Evolutionary conservation across 1,140 invertebrate genomes (phyloP), one percentile per base, ranked within the genome.

Genomic region (Caenorhabditis inopinata): DNA sequence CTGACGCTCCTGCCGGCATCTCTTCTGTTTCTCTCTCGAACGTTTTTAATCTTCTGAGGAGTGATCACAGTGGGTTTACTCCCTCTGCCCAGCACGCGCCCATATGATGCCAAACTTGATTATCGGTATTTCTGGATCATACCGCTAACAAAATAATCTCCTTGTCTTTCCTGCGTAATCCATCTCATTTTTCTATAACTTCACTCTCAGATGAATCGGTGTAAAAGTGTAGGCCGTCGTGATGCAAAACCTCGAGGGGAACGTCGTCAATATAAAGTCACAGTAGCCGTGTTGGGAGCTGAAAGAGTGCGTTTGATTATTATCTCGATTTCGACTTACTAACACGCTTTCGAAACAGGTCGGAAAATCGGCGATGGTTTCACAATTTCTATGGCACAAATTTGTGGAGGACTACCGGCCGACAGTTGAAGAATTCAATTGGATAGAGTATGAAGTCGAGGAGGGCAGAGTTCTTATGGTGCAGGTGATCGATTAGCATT

Each of bases 401-500:
- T 86, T 87, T 76, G 23, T 87, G 7, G 45, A 68, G 16, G 84
- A 85, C n/a, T 87, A 88, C 68, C 53, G 48, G 7, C 82, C 86
- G 0, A 87, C 86, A 5, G 87, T 87, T 7, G 87, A 87, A 75
- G 86, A 87, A 53, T 87, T 87, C 74, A 85, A 87, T 83, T 87
- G 87, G 87, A 84, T 87, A 45, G 86, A 87, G 51, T 87, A 88
- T 77, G 85, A 86, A 45, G 53, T 80, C 23, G 80, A 38, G 45
- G 76, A 80, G 27, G 81, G 75, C 35, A 58, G 48, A 27, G 75
- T 49, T 35, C 38, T 78, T 1, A 58, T 78, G 53, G 29, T 78
- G 21, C 77, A 77, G 77, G 76, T 58, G 42, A n/a, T n/a, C 14
- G 21, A 23, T 25, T 42, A n/a, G n/a, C n/a, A n/a, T n/a, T n/a